Percentiles rank a stretch among this genome's conserved stretches.
These are phyloP conservation scores for Bovichtus diacanthus DNA, from an alignment of 2,797 vertebrate species.

Conservation along the genomic window DNA sequence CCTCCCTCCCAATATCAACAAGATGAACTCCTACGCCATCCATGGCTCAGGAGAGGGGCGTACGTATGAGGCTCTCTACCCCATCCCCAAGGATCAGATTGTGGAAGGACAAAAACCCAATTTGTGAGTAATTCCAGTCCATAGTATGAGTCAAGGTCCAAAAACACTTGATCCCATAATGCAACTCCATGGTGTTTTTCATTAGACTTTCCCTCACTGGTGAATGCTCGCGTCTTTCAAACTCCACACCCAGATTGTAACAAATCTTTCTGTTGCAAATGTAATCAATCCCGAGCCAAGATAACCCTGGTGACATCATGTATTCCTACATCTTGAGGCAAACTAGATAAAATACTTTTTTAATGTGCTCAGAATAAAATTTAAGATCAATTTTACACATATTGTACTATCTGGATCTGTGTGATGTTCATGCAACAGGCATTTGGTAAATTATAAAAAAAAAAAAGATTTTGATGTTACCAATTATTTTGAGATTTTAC, in stretches of 20 bases:
- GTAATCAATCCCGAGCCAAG: not conserved
- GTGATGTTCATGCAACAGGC: too few species aligned
- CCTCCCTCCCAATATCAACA: constrained; percentile 85
- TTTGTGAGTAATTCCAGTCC: constrained; percentile 79
- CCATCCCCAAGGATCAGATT: constrained; percentile 76
- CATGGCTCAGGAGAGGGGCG: constrained; percentile 79
- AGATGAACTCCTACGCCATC: constrained; percentile 86
- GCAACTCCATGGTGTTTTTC: not conserved
- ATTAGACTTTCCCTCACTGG: not conserved
- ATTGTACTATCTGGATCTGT: too few species aligned
- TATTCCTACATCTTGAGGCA: too few species aligned
- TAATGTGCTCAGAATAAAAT: too few species aligned
- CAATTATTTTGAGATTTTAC: too few species aligned
- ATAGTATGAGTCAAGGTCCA: not conserved
- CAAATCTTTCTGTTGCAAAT: not conserved
- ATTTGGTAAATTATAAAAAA: too few species aligned
- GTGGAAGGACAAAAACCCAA: constrained; percentile 76
- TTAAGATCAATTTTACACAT: too few species aligned
- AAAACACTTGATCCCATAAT: not conserved
- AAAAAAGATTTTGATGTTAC: too few species aligned
- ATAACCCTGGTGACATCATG: not conserved
- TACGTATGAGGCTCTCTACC: constrained; percentile 82
- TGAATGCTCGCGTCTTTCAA: not conserved
- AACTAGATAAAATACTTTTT: too few species aligned
- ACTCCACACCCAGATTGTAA: not conserved